These are phyloP conservation scores for Cryptops parisi DNA, from an alignment of 2,888 invertebrate genomes.

Conservation along the genomic window DNA sequence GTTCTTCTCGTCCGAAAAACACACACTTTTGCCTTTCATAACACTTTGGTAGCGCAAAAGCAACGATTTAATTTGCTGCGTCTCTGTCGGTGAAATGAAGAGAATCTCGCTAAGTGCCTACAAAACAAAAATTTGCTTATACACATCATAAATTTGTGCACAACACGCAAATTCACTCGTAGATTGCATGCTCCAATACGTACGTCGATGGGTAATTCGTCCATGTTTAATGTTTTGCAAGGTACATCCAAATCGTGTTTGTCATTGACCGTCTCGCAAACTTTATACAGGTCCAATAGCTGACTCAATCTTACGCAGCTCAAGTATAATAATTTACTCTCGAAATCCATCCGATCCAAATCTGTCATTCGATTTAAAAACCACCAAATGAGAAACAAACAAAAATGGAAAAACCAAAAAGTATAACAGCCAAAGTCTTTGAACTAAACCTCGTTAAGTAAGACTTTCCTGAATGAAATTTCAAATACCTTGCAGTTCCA, in stretches of 20 bases:
- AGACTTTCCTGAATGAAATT: too few species aligned
- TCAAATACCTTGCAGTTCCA: slow-evolving; percentile 19
- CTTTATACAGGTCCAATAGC: slow-evolving; percentile 29
- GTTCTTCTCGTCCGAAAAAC: slow-evolving; percentile 43
- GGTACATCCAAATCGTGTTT: too few species aligned
- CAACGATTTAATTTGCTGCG: slow-evolving; percentile 29
- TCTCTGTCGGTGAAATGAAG: slow-evolving; percentile 31
- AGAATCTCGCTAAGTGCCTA: too few species aligned
- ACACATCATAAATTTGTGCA: too few species aligned
- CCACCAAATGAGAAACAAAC: slow-evolving; percentile 3
- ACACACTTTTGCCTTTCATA: slow-evolving; percentile 20
- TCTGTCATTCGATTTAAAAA: slow-evolving; percentile 17
- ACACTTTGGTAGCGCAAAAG: background rate
- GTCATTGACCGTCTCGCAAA: slow-evolving; percentile 23
- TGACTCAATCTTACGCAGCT: slow-evolving; percentile 28
- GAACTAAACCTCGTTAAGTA: too few species aligned
- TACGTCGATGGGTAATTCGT: too few species aligned
- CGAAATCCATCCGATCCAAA: slow-evolving; percentile 30
- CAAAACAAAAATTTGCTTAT: too few species aligned
- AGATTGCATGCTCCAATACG: too few species aligned
- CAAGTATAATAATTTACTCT: slow-evolving; percentile 29
- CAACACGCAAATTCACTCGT: too few species aligned
- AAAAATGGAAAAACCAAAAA: slow-evolving; percentile 6
- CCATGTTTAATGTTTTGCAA: too few species aligned
- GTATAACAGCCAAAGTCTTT: too few species aligned